phyloP scores from a whole-genome alignment of 2,888 invertebrate genomes.

The Drosophila cyrtoloma region DNA sequence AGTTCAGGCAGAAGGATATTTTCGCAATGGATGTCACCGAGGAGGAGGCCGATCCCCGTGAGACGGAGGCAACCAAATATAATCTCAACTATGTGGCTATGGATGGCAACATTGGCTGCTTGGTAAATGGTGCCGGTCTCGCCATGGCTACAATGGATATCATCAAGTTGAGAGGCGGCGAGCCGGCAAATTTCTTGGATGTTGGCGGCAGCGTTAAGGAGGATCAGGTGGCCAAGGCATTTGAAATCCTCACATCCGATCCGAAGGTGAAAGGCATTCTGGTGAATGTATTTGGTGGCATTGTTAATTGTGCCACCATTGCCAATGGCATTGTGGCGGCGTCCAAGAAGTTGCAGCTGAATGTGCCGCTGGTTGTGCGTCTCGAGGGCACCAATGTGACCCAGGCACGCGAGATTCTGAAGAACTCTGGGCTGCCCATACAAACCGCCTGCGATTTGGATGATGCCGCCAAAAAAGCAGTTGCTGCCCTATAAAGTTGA shows the following conservation, averaged over 20 bases:
- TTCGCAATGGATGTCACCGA: slow-evolving; percentile 95
- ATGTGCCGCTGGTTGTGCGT: slow-evolving; percentile 96
- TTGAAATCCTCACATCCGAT: slow-evolving; percentile 94
- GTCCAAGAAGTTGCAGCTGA: slow-evolving; percentile 91
- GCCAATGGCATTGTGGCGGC: slow-evolving; percentile 98
- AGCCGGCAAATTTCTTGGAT: slow-evolving; percentile 99
- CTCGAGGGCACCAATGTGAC: slow-evolving; percentile 97
- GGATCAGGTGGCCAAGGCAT: slow-evolving; percentile 96
- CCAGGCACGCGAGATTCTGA: slow-evolving; percentile 93
- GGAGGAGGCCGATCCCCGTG: slow-evolving; percentile 97
- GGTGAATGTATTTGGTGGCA: slow-evolving; percentile 99
- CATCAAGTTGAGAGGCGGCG: slow-evolving; percentile 97
- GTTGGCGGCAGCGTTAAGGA: slow-evolving; percentile 98
- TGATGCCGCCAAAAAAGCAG: slow-evolving; percentile 96
- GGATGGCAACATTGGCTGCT: slow-evolving; percentile 97
- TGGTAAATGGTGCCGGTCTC: slow-evolving; percentile 99
- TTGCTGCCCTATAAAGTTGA: slow-evolving; percentile 85
- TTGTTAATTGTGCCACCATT: slow-evolving; percentile 98
- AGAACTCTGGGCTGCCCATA: slow-evolving; percentile 93
- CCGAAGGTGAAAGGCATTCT: slow-evolving; percentile 96
- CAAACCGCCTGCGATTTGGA: slow-evolving; percentile 94
- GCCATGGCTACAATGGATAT: slow-evolving; percentile 99
- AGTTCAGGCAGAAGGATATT: slow-evolving; percentile 94
- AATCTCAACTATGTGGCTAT: slow-evolving; percentile 98
- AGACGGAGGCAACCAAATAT: slow-evolving; percentile 95